Percentiles rank a stretch among this genome's conserved stretches.
These are phyloP conservation scores for Zygaena filipendulae DNA, from an alignment of 2,888 invertebrate species.

Conservation along the genomic window DNA sequence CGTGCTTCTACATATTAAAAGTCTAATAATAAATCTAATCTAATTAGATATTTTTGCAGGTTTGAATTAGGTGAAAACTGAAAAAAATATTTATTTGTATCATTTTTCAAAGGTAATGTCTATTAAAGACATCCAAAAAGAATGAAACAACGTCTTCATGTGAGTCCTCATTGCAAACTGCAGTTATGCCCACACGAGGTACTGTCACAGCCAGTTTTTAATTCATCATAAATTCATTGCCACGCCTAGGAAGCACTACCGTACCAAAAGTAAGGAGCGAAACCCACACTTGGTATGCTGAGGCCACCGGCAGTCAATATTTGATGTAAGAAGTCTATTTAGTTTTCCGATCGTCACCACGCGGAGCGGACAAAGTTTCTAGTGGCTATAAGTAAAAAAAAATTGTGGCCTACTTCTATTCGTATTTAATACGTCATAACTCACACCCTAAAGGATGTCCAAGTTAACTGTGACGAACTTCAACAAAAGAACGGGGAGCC, in stretches of 20 bases:
- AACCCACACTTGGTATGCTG: slow-evolving; percentile 52
- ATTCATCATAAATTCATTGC: slow-evolving; percentile 53
- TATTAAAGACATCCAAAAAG: too few species aligned
- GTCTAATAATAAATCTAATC: too few species aligned
- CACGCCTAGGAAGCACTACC: slow-evolving; percentile 57
- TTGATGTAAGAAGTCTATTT: slow-evolving; percentile 34
- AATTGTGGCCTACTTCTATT: slow-evolving; percentile 32
- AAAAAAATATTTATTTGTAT: too few species aligned
- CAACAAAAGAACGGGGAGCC: slow-evolving; percentile 34
- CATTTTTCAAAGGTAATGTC: too few species aligned
- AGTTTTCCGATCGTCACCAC: slow-evolving; percentile 44
- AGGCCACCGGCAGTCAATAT: slow-evolving; percentile 38
- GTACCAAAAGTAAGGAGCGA: slow-evolving; percentile 60
- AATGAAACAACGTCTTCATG: too few species aligned
- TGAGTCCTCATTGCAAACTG: slow-evolving; percentile 57
- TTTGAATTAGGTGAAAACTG: too few species aligned
- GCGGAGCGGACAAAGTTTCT: slow-evolving; percentile 33
- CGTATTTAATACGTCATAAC: too few species aligned
- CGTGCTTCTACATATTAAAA: too few species aligned
- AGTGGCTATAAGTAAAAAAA: slow-evolving; percentile 26
- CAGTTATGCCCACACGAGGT: slow-evolving; percentile 37
- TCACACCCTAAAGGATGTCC: slow-evolving; percentile 45
- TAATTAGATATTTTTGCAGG: too few species aligned
- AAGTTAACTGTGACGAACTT: slow-evolving; percentile 49
- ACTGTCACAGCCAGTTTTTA: slow-evolving; percentile 22